A percentile compares a stretch with the other conserved stretches of the same genome.
phyloP scores from a whole-genome alignment of 92 coral and sea anemone species.

The Heteractis magnifica region DNA sequence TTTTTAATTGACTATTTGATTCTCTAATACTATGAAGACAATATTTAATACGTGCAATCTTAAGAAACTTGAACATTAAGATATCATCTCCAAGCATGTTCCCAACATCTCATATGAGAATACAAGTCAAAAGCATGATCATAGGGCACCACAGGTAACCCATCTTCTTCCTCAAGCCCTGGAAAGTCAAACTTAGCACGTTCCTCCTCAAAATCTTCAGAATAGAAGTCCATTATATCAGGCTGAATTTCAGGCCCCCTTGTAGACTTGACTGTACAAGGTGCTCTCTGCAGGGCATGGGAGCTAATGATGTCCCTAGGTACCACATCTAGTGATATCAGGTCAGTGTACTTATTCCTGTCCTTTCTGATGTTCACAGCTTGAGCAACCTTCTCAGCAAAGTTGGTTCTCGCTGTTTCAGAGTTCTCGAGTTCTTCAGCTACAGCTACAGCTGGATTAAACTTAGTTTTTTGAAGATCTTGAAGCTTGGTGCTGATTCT shows the following conservation, averaged over 20 bases:
- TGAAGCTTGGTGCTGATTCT: slow-evolving; percentile 61
- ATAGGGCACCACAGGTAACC: not conserved
- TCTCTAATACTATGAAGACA: not conserved
- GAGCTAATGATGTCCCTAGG: slow-evolving; percentile 63
- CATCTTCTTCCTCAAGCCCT: slow-evolving; percentile 43
- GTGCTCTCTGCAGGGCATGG: slow-evolving; percentile 54
- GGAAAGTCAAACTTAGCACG: slow-evolving; percentile 69
- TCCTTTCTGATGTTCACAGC: slow-evolving; percentile 82
- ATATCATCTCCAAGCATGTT: slow-evolving; percentile 41
- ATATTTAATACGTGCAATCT: not conserved
- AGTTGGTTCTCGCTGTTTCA: slow-evolving; percentile 65
- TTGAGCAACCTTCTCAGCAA: slow-evolving; percentile 83
- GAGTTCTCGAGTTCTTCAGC: slow-evolving; percentile 84
- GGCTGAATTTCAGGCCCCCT: slow-evolving; percentile 68
- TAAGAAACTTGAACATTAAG: not conserved
- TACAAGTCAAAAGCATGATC: slow-evolving; percentile 84
- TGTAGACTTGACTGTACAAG: slow-evolving; percentile 41
- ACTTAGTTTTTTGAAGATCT: slow-evolving; percentile 66
- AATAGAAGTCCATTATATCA: slow-evolving; percentile 82
- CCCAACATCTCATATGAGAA: slow-evolving; percentile 87
- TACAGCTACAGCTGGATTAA: slow-evolving; percentile 73
- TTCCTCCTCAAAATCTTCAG: slow-evolving; percentile 83
- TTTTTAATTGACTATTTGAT: too few relatives aligned
- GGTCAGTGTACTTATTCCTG: slow-evolving; percentile 62
- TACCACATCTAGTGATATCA: slow-evolving; percentile 81